phyloP scores from a whole-genome alignment of 2,797 vertebrate genomes.

The Phoeniculus purpureus region DNA sequence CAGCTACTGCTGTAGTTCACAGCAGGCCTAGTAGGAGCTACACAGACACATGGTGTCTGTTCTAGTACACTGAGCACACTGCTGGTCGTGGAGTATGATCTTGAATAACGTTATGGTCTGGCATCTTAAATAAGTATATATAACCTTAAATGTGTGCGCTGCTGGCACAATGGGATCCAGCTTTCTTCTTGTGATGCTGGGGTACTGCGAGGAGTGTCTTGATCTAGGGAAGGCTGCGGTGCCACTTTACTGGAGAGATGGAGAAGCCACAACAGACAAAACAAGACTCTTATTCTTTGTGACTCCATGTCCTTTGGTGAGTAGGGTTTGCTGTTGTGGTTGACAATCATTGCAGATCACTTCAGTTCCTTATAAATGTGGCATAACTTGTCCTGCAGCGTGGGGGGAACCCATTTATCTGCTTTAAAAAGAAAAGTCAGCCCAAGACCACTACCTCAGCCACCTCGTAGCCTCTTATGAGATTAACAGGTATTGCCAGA shows the following conservation, averaged over 20 bases:
- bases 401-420: background rate
- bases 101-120: background rate
- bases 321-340: background rate
- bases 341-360: background rate
- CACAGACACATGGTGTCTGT: no score
- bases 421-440: background rate
- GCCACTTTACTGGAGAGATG: background rate
- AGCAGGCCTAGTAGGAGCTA: background rate
- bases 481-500: conserved; percentile 66
- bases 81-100: background rate
- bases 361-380: background rate
- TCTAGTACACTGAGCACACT: fast-evolving
- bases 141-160: background rate
- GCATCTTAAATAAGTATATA: no score
- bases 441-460: conserved; percentile 51
- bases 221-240: background rate
- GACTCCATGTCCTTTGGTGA: background rate
- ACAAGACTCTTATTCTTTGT: background rate
- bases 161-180: fast-evolving
- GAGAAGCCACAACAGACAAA: background rate
- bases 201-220: background rate
- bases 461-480: conserved; percentile 56
- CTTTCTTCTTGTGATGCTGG: background rate
- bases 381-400: background rate
- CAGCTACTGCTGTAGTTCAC: background rate